Evolutionary conservation across 2,888 invertebrate species (phyloP).

Genomic region (Hirudinaria manillensis): DNA sequence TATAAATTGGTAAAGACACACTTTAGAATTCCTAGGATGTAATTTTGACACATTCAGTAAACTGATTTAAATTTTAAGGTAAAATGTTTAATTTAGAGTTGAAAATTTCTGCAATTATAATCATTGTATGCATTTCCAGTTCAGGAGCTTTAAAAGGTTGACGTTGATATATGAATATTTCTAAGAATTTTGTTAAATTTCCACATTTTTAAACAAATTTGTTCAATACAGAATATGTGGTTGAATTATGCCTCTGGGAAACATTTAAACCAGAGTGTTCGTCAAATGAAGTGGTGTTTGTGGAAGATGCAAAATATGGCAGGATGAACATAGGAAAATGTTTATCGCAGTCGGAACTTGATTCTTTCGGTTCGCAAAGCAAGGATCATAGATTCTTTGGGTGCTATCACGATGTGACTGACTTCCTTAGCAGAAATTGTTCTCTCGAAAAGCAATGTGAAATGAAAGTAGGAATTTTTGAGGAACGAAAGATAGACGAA

Average conservation of each 20-base stretch:
- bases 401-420: conserved; percentile 20
- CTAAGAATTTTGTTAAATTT: too few species aligned
- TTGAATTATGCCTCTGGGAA: conserved; percentile 6
- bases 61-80: too few species aligned
- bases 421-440: conserved; percentile 7
- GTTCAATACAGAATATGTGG: neutral
- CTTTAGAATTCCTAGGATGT: too few species aligned
- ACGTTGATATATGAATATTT: too few species aligned
- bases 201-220: too few species aligned
- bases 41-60: too few species aligned
- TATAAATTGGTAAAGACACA: too few species aligned
- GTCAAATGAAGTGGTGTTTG: conserved; percentile 19
- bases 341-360: conserved; percentile 1
- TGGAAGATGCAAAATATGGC: conserved; percentile 24
- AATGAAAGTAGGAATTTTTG: conserved; percentile 16
- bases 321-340: conserved; percentile 25
- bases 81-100: too few species aligned
- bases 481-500: neutral
- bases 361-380: conserved; percentile 1
- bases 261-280: conserved; percentile 25
- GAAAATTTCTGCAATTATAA: too few species aligned
- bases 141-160: too few species aligned
- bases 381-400: neutral
- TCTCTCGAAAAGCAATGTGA: conserved; percentile 13
- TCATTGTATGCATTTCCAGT: too few species aligned